Evolutionary conservation across 2,888 invertebrate genomes (phyloP), one percentile per base, ranked within the genome.

Genomic region (Chalcosyrphus nemorum): DNA sequence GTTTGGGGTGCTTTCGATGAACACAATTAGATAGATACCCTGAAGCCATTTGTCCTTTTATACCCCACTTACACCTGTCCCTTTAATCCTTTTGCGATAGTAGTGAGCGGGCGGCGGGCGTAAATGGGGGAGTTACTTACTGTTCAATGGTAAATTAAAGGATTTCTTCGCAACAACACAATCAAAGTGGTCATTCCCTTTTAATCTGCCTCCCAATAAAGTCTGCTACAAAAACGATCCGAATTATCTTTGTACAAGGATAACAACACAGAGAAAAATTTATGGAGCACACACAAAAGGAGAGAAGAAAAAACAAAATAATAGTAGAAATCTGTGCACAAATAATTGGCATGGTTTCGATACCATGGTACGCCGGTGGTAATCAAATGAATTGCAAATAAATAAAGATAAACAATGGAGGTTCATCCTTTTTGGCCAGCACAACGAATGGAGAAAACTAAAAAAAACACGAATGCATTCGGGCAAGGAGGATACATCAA

Each of bases 11-110:
- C 45, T 77, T 77, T 47, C 72, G 59, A 72, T 72, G 50, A 68
- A 57, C 65, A 57, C 75, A 75, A 66, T 75, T 75, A 77, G 77
- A 82, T 72, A 77, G 71, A 76, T 82, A 77, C 41, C 56, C 50
- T 11, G 21, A 52, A 76, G 81, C 50, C 43, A 59, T 75, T 81
- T 76, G 71, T 54, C 59, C 56, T 27, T 47, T 59, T 71, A 61
- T 47, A 29, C 50, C 9, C 24, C 43, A 11, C 68, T 68, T 50
- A 43, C 66, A 57, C 57, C 38, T 50, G 41, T 57, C 13, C 21
- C 13, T 57, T 43, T 70, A 57, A 70, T 56, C 56, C 56, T 66
- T 38, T 52, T 70, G 32, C n/a, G n/a, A n/a, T n/a, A n/a, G 32
- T 29, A 45, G 43, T 15, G 35, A 5, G 54, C 2, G 68, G 68